Base-by-base conservation (phyloP, 2,888 invertebrate genomes). In the Blastobasis lacticolella region DNA sequence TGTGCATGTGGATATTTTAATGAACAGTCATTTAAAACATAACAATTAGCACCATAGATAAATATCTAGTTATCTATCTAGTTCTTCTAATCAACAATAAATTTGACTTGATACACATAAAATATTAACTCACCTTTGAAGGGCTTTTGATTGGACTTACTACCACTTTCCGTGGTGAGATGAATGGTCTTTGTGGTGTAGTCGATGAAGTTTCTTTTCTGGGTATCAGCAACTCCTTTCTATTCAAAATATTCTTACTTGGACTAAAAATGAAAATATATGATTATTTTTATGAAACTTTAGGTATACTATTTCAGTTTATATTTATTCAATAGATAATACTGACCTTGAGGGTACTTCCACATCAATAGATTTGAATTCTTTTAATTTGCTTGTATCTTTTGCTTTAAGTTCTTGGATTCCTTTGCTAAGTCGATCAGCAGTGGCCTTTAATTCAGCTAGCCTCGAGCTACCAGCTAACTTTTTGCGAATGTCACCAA, bases 301-400 rank as follows among this genome's bases (percentile, higher is more conserved):
- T 38, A 10, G 6, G 10, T 5, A 5, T 49, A 41, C 38, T 37
- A 23, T 10, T 43, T n/a, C n/a, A 43, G 38, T 40, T 8, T 40
- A 40, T 48, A 44, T 36, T 38, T 36, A 46, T 51, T 49, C 7
- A 41, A 38, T 23, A 23, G 38, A 37, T 37, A 46, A 43, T 41
- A 36, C 60, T 54, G 63, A 94, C 94, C 95, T 95, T 58, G 90
- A 82, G 54, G 92, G 90, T 69, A 95, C 90, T 87, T 94, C 94
- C 73, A 95, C 81, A 80, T 94, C 91, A 70, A 95, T 92, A 44
- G 91, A 91, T 62, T 92, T 91, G 66, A 95, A 95, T 68, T 91
- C 89, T 70, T 92, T 90, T 45, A 93, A 80, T 81, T 91, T 89
- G 60, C 88, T 70, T 64, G 89, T 85, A 23, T 81, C 84, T 4